Percentiles rank a stretch among this genome's conserved stretches.
Conservation (phyloP, 2,888 invertebrate genomes). For the Lasioglossum malachurum region DNA sequence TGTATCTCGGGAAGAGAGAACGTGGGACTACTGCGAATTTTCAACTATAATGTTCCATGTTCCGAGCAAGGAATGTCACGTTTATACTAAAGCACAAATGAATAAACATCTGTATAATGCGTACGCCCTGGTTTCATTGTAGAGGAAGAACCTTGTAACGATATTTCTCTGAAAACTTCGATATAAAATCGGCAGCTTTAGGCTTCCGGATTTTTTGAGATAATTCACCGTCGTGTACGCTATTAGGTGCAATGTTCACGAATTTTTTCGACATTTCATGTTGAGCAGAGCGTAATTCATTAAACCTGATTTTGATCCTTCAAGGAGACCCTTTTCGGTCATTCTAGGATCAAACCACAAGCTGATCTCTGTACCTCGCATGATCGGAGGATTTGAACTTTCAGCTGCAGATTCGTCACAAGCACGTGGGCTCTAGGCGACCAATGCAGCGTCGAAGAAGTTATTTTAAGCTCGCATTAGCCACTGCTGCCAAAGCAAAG, state of each 20-base stretch:
- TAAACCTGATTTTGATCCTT: background rate
- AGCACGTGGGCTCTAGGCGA: constrained; percentile 44
- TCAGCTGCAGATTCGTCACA: constrained; percentile 5
- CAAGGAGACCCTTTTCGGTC: background rate
- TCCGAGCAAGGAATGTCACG: constrained; percentile 69
- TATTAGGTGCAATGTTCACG: too few species aligned
- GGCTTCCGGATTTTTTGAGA: too few species aligned
- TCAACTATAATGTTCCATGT: constrained; percentile 63
- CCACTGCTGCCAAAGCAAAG: constrained; percentile 58
- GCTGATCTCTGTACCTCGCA: background rate
- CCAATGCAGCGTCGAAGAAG: constrained; percentile 39
- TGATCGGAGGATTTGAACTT: constrained; percentile 23
- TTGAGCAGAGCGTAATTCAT: too few species aligned
- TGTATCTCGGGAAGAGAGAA: background rate
- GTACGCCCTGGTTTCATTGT: background rate
- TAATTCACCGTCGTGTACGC: too few species aligned
- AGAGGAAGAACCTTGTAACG: background rate
- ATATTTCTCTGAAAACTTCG: too few species aligned
- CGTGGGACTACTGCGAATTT: constrained; percentile 29
- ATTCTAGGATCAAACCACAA: background rate
- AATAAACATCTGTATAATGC: constrained; percentile 78
- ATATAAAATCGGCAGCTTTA: too few species aligned
- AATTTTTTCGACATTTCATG: too few species aligned
- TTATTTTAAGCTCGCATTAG: constrained; percentile 55
- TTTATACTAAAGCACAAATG: constrained; percentile 80